These are phyloP conservation scores for Nannospalax galili DNA, from an alignment of 2,113 vertebrate genomes.

Conservation along the genomic window DNA sequence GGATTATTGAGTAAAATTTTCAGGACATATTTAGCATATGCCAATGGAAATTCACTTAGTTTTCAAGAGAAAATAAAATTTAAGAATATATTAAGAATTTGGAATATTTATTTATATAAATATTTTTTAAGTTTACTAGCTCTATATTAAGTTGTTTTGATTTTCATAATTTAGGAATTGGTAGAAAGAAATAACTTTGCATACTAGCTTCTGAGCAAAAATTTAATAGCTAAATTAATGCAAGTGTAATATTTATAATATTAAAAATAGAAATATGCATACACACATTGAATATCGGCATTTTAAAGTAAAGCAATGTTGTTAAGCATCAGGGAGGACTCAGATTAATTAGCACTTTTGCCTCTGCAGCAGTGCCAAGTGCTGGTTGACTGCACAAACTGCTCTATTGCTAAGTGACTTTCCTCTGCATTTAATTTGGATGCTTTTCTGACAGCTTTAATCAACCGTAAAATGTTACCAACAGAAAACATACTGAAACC, in stretches of 20 bases:
- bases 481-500: slow-evolving; percentile 59
- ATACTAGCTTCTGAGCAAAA: not conserved
- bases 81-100: not conserved
- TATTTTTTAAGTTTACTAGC: not conserved
- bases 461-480: slow-evolving; percentile 64
- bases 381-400: slow-evolving; percentile 24
- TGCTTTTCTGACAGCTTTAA: slow-evolving; percentile 79
- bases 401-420: slow-evolving; percentile 45
- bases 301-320: not conserved
- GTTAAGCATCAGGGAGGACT: not conserved
- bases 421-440: slow-evolving; percentile 39
- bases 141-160: slow-evolving; percentile 19
- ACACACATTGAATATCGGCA: not conserved
- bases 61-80: not conserved
- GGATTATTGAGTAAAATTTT: not conserved
- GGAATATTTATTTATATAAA: not conserved
- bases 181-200: not conserved
- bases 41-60: not conserved
- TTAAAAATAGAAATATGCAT: not conserved
- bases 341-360: not conserved
- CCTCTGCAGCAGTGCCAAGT: not conserved
- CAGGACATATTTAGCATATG: not conserved
- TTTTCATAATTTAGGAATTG: slow-evolving; percentile 9
- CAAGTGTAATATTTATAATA: not conserved
- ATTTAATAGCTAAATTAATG: slow-evolving; percentile 25